A percentile compares a stretch with the other conserved stretches of the same genome.
Conservation (phyloP, 2,113 vertebrate species). For the Peromyscus polionotus region DNA sequence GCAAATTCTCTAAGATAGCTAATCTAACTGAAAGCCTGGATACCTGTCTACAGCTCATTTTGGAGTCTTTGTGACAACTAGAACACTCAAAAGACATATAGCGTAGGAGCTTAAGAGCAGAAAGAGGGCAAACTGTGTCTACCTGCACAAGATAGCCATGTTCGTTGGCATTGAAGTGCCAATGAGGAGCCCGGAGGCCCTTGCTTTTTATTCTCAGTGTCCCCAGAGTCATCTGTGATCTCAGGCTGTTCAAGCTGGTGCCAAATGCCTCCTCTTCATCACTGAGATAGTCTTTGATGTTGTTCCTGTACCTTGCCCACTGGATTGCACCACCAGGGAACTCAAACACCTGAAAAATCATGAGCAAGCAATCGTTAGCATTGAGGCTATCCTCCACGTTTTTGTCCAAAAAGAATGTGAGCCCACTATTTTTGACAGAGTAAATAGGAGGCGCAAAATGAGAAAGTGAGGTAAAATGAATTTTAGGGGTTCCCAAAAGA, state of each 20-base stretch:
- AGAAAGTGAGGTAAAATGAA: background rate
- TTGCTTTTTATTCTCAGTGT: constrained; percentile 83
- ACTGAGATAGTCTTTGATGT: constrained; percentile 73
- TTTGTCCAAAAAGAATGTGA: background rate
- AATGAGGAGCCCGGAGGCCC: constrained; percentile 86
- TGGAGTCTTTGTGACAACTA: constrained; percentile 25
- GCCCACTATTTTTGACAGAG: background rate
- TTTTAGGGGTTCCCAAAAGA: background rate
- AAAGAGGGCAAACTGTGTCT: background rate
- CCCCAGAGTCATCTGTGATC: constrained; percentile 82
- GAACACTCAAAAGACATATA: background rate
- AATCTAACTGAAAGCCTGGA: constrained; percentile 19
- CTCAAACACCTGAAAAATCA: constrained; percentile 72
- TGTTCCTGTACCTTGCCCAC: constrained; percentile 84
- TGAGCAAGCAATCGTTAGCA: background rate
- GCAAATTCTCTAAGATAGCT: background rate
- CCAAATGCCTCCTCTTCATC: constrained; percentile 85
- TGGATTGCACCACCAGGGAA: constrained; percentile 85
- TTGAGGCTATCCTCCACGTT: background rate
- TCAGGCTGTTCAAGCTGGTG: constrained; percentile 81
- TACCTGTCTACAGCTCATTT: background rate
- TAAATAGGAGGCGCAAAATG: background rate
- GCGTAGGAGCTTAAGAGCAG: background rate
- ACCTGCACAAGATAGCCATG: constrained; percentile 86
- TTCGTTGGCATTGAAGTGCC: constrained; percentile 88